Base-by-base conservation (phyloP, 2,888 invertebrate genomes). In the Malthinus seriepunctatus region DNA sequence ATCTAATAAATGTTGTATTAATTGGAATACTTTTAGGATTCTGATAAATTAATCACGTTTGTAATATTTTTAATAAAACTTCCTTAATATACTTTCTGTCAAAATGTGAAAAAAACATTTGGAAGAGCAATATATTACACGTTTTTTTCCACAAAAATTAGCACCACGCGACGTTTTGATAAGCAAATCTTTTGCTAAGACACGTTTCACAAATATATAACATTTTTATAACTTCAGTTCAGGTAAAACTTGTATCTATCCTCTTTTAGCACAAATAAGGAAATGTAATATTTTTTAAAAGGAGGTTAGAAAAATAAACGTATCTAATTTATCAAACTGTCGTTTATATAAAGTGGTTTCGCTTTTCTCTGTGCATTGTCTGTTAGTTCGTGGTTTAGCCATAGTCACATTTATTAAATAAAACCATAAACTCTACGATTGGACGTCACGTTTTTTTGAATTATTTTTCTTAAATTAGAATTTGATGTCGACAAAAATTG, bases 201-300 rank as follows among this genome's bases (percentile, higher is more conserved):
- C 61, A 61, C 61, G 61, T 61, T 61, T 51, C 31, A 32, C 39
- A 48, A 44, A 49, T 50, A 55, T 48, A 55, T 32, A 38, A 49
- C 39, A 55, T 49, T 50, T 12, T 54, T 23, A 37, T 31, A 48
- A 48, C 48, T 9, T 12, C 39, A 9, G 23, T 23, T 14, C 15
- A 39, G 15, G 39, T 15, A 15, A 15, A 39, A 14, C 14, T 15
- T 15, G 39, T n/a, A 39, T 15, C 39, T 14, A n/a, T 14, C n/a
- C 15, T n/a, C 9, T 14, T 39, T 39, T 15, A 15, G n/a, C 39
- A 15, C 15, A 15, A 39, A 42, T 3, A 8, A 42, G 15, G 10
- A 42, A 42, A 42, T 42, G 39, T 15, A n/a, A 7, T 8, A 35
- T 6, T 10, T 4, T 15, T 8, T 9, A 39, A 6, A 15, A 14